Base-by-base conservation (phyloP, 2,888 invertebrate genomes). In the Parnassius mnemosyne region DNA sequence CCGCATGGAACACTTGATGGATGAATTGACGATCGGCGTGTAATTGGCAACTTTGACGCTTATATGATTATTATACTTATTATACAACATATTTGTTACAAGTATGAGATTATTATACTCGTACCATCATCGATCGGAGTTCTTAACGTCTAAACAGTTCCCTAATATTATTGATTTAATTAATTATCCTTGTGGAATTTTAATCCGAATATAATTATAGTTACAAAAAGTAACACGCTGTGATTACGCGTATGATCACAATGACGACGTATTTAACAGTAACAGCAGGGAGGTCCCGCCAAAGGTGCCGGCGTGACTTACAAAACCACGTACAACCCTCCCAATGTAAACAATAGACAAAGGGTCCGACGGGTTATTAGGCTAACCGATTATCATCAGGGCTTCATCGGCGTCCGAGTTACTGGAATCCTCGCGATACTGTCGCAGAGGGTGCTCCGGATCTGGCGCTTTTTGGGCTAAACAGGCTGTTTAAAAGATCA, bases 331-430 rank as follows among this genome's bases (percentile, higher is more conserved):
- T 89, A 80, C 74, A 75, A 69, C 81, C 81, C 84, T 87, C 89
- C 89, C 79, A 86, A 87, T 87, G 89, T 89, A 91, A 89, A 89
- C 91, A 91, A 91, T 91, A 80, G 90, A 85, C 89, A 90, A 91
- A 91, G 85, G 77, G 67, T 73, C 89, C 90, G 87, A 71, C 73
- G 61, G 71, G 79, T 81, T 87, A 86, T 87, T 87, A 89, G 83
- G 78, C 78, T 75, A 77, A 70, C 72, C 76, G 87, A 86, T 85
- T 73, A 78, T 74, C 77, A 88, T 88, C 85, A 65, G 58, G 67
- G 63, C 65, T 57, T 62, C 68, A 66, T 68, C 66, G 69, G 57
- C 54, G 49, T 65, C 75, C 66, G 72, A 68, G 63, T 61, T 78
- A 79, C 78, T 71, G 63, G 72, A 78, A 80, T 81, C 69, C 68